Evolutionary conservation across 1,140 invertebrate species (phyloP), one percentile per base, ranked within the genome.

Genomic region (Tribolium castaneum): DNA sequence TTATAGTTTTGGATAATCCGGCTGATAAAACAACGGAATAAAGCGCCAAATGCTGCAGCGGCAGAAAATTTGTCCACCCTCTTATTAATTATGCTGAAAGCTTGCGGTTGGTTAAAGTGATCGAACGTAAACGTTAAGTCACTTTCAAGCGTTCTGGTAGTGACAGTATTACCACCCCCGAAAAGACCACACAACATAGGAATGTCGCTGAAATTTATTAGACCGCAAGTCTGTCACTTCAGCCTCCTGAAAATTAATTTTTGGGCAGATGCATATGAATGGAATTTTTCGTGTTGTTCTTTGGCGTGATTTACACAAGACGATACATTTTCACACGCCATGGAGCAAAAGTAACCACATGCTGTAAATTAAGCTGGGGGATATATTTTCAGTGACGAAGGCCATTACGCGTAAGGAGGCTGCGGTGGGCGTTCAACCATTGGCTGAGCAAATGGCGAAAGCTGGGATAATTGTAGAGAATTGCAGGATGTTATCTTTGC

Each of bases 81-180:
- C 54, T 66, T 66, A 66, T 66, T 66, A 66, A 66, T 66, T 66
- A 66, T 66, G n/a, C 59, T 66, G 59, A 66, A 66, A 66, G 59
- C 59, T 22, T 59, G 14, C 2, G 16, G 25, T 14, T 59, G 4
- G 39, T 9, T 10, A 35, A 66, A 66, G 59, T 66, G 59, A 66
- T 35, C 10, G 59, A 66, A 35, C 30, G 59, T 34, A 66, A 66
- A 3, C 59, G 25, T 35, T 66, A 66, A 66, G 59, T 66, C 59
- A 66, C 59, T 66, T 66, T 66, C 59, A 66, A 66, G 34, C 59
- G 59, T 66, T 22, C 59, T 14, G 59, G 39, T 30, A 66, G 59
- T 35, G 59, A 66, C 59, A 66, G 45, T 66, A 66, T 66, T 66
- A 35, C 59, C 30, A 35, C 13, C 9, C 25, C 30, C 45, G 34